A percentile compares a stretch with the other conserved stretches of the same genome.
Conservation (phyloP, 2,888 invertebrate genomes). For the Melanostoma scalare region DNA sequence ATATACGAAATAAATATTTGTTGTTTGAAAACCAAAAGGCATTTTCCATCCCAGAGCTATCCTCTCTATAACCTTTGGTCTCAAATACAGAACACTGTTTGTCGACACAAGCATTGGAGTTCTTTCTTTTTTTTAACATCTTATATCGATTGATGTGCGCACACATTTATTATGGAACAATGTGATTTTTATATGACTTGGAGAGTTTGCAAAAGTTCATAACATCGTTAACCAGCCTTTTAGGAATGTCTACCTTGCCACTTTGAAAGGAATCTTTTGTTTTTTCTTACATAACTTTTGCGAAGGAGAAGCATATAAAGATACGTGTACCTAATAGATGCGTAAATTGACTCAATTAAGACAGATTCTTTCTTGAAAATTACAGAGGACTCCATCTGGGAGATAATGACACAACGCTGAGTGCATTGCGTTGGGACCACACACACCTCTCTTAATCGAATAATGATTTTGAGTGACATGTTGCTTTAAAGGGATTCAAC, state of each 20-base stretch:
- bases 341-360: conserved; percentile 22
- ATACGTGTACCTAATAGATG: neutral
- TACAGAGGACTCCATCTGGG: neutral
- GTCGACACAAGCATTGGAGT: too few species aligned
- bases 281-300: neutral
- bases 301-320: neutral
- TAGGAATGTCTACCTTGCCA: conserved; percentile 31
- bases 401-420: neutral
- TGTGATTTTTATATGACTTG: neutral
- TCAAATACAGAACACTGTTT: too few species aligned
- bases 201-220: conserved; percentile 20
- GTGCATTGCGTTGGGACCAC: neutral
- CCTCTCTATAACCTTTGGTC: too few species aligned
- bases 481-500: neutral
- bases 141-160: neutral
- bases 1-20: too few species aligned
- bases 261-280: conserved; percentile 6
- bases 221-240: conserved; percentile 47
- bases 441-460: neutral
- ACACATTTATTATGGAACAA: neutral
- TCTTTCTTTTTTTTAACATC: too few species aligned
- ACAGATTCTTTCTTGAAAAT: neutral
- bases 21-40: too few species aligned
- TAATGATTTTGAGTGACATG: neutral
- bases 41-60: too few species aligned